Evolutionary conservation across 1,140 invertebrate genomes (phyloP).

Genomic region (Habropoda laboriosa): DNA sequence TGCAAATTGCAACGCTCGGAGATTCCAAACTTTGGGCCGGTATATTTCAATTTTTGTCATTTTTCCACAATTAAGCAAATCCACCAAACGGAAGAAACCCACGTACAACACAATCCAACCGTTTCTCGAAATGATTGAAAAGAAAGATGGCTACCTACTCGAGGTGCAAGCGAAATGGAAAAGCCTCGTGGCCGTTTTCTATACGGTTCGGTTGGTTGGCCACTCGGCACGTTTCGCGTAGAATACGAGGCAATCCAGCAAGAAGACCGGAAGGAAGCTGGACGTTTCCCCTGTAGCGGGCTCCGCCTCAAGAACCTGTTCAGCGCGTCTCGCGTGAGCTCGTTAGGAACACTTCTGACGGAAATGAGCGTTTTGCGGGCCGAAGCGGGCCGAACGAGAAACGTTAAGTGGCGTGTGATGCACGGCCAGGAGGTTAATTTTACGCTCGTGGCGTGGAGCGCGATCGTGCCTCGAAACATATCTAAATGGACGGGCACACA

Average conservation of each 20-base stretch:
- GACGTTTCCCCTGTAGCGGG: not conserved
- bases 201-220: no score
- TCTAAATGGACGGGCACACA: not conserved
- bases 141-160: not conserved
- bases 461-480: not conserved
- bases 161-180: not conserved
- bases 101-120: not conserved
- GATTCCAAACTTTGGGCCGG: no score
- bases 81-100: no score
- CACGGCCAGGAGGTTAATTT: not conserved
- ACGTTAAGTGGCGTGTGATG: slow-evolving; percentile 46
- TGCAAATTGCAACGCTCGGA: no score
- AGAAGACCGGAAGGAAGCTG: slow-evolving; percentile 21
- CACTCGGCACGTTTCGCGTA: not conserved
- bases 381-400: slow-evolving; percentile 34
- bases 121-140: not conserved
- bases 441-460: slow-evolving; percentile 5
- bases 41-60: no score
- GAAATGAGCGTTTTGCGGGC: slow-evolving; percentile 49
- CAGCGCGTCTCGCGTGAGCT: slow-evolving; percentile 23
- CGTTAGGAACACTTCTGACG: slow-evolving; percentile 45
- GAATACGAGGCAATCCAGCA: not conserved
- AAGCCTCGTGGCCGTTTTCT: not conserved
- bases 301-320: slow-evolving; percentile 42
- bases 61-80: no score